Conservation (phyloP, 2,113 vertebrate genomes). For the Calonectris borealis region DNA sequence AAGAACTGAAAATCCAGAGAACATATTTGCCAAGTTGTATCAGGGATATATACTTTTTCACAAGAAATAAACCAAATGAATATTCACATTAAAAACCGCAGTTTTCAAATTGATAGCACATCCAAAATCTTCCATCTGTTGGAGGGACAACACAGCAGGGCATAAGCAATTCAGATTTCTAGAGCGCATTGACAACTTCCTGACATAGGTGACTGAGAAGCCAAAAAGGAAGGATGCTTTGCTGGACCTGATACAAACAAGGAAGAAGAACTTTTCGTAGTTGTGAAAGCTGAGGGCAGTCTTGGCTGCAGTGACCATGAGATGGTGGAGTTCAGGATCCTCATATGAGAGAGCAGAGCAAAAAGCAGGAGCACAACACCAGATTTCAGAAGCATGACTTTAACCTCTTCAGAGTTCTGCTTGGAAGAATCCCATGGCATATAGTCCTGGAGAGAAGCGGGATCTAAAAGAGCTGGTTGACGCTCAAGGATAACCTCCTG, state of each 20-base stretch:
- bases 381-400: background rate
- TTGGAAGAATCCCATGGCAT: background rate
- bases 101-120: background rate
- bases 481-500: background rate
- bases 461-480: background rate
- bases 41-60: background rate
- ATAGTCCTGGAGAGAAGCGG: background rate
- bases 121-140: background rate
- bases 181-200: background rate
- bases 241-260: background rate
- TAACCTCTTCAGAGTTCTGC: background rate
- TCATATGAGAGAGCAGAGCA: background rate
- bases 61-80: background rate
- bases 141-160: background rate
- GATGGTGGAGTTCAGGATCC: background rate
- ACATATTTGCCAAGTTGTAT: background rate
- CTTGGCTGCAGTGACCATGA: background rate
- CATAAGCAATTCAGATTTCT: background rate
- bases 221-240: background rate
- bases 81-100: background rate
- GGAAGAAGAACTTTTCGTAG: background rate
- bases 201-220: background rate
- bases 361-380: background rate
- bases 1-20: background rate
- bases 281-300: background rate